phyloP scores from a whole-genome alignment of 2,113 vertebrate genomes.

The Bucco capensis region DNA sequence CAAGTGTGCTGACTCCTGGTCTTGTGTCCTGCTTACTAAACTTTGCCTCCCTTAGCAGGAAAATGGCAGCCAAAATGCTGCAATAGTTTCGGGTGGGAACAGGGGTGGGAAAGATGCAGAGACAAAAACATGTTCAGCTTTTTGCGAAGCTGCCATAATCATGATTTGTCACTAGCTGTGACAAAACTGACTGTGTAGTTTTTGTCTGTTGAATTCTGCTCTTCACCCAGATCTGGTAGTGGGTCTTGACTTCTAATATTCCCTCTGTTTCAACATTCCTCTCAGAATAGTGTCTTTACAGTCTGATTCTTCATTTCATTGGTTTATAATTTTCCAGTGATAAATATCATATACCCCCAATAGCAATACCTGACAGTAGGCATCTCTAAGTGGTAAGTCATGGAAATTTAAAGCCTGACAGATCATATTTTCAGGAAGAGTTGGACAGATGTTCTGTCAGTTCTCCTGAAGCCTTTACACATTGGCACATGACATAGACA shows the following conservation, averaged over 20 bases:
- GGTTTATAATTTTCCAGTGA: background rate
- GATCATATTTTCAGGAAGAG: background rate
- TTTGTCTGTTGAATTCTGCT: background rate
- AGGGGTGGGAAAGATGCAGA: background rate
- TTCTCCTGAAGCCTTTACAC: background rate
- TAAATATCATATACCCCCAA: background rate
- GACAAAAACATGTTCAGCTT: background rate
- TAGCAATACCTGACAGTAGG: background rate
- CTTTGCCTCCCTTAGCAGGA: background rate
- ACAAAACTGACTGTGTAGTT: background rate
- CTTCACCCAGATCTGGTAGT: background rate
- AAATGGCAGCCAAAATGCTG: constrained; percentile 15
- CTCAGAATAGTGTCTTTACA: background rate
- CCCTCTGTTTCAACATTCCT: background rate
- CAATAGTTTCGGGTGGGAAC: background rate
- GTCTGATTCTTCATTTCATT: background rate
- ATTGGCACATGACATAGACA: background rate
- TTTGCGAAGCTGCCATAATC: background rate
- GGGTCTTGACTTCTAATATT: background rate
- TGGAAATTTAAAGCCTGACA: background rate
- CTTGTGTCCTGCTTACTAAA: background rate
- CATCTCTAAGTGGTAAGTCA: background rate
- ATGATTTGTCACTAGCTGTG: background rate
- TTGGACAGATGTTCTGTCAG: background rate
- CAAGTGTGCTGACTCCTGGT: background rate